Conservation (phyloP, 2,797 vertebrate genomes). For the Microctenopoma stevenorrisi region DNA sequence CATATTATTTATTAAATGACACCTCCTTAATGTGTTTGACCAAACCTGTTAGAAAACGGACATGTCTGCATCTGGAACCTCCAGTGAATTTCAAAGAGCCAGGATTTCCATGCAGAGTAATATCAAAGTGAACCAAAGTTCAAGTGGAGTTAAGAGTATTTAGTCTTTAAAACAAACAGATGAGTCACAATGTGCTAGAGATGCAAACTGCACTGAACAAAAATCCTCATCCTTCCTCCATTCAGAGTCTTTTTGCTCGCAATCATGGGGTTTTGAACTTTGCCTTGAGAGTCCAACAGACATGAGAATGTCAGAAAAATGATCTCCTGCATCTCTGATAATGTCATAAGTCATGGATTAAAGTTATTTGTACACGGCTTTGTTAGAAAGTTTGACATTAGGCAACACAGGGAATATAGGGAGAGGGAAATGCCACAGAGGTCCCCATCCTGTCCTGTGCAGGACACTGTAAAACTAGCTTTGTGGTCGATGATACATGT, state of each 20-base stretch:
- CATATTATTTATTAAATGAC: neutral
- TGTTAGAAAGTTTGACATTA: slow-evolving; percentile 7
- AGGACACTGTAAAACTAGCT: no score
- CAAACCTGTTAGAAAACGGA: no score
- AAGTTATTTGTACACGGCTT: neutral
- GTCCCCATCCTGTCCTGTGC: neutral
- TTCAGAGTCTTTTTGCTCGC: neutral
- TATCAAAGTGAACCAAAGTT: slow-evolving; percentile 10
- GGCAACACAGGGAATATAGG: neutral
- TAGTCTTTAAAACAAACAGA: slow-evolving; percentile 11
- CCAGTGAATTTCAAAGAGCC: no score
- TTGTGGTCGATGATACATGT: no score
- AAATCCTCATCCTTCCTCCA: neutral
- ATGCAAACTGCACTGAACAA: neutral
- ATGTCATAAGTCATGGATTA: neutral
- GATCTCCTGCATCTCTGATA: neutral
- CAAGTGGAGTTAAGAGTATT: slow-evolving; percentile 19
- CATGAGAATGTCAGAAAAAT: neutral
- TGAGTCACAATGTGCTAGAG: neutral
- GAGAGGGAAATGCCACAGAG: neutral
- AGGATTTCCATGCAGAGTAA: neutral
- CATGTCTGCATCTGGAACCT: no score
- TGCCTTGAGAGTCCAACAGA: neutral
- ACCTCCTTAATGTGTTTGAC: no score
- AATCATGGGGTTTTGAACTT: neutral